These are phyloP conservation scores for Protobothrops flavoviridis DNA, from an alignment of 2,113 vertebrate genomes.

Conservation along the genomic window DNA sequence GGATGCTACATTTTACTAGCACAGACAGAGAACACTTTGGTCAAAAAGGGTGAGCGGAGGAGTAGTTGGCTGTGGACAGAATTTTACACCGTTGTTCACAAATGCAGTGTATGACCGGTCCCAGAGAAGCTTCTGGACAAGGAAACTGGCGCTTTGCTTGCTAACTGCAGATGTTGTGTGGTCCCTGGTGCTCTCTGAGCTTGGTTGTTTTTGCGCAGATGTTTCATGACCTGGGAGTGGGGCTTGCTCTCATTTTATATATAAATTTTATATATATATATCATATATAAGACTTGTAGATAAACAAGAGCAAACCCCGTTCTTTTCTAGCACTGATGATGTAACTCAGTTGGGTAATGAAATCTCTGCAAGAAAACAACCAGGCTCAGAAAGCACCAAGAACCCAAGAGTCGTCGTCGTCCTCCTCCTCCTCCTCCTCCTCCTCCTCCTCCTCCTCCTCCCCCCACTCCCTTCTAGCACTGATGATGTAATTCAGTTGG, in stretches of 20 bases:
- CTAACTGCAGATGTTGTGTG: neutral
- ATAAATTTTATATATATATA: neutral
- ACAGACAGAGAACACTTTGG: slow-evolving; percentile 26
- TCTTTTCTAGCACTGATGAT: neutral
- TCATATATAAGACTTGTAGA: neutral
- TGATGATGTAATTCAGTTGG: too few species aligned
- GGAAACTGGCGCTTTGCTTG: neutral
- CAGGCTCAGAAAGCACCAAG: neutral
- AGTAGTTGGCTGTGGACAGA: slow-evolving; percentile 45
- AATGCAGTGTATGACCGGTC: slow-evolving; percentile 41
- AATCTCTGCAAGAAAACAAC: neutral
- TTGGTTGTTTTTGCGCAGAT: neutral
- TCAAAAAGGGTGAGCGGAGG: slow-evolving; percentile 45
- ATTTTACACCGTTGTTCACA: slow-evolving; percentile 48
- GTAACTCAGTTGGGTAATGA: neutral
- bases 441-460: too few species aligned
- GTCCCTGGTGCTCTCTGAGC: neutral
- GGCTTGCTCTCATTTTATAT: neutral
- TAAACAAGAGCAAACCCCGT: neutral
- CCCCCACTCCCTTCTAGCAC: too few species aligned
- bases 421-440: too few species aligned
- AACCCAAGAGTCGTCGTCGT: neutral
- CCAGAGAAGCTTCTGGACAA: slow-evolving; percentile 35
- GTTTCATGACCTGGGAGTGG: neutral
- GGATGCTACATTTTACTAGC: slow-evolving; percentile 38